Conservation (phyloP, 2,888 invertebrate genomes). For the Drosophila mettleri region DNA sequence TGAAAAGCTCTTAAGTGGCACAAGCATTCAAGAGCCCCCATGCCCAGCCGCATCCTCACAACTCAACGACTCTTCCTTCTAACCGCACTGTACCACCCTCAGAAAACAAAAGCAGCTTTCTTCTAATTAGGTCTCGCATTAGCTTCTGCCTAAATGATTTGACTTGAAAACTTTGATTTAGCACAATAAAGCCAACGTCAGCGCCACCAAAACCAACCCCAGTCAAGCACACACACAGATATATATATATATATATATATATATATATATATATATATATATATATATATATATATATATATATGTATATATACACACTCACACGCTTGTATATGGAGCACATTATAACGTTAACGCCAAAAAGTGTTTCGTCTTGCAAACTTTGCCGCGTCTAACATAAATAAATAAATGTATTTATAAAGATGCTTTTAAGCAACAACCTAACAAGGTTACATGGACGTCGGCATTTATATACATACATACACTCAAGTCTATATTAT, state of each 20-base stretch:
- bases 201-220: constrained; percentile 30
- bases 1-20: constrained; percentile 56
- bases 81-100: constrained; percentile 2
- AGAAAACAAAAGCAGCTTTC: constrained; percentile 57
- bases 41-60: neutral
- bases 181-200: constrained; percentile 45
- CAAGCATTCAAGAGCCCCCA: constrained; percentile 23
- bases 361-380: constrained; percentile 72
- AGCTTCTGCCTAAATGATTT: constrained; percentile 66
- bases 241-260: too few species aligned
- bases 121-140: constrained; percentile 62
- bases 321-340: constrained; percentile 49
- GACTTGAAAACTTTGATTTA: constrained; percentile 78
- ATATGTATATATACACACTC: too few species aligned
- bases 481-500: constrained; percentile 13
- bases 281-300: too few species aligned
- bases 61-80: neutral
- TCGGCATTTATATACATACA: constrained; percentile 33
- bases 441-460: constrained; percentile 74
- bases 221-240: neutral
- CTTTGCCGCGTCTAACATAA: constrained; percentile 72
- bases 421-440: constrained; percentile 80
- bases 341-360: constrained; percentile 66
- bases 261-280: too few species aligned
- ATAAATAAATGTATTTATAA: constrained; percentile 81